Evolutionary conservation across 2,797 vertebrate genomes (phyloP), one percentile per base, ranked within the genome.

Genomic region (Leptatherina wallacei): DNA sequence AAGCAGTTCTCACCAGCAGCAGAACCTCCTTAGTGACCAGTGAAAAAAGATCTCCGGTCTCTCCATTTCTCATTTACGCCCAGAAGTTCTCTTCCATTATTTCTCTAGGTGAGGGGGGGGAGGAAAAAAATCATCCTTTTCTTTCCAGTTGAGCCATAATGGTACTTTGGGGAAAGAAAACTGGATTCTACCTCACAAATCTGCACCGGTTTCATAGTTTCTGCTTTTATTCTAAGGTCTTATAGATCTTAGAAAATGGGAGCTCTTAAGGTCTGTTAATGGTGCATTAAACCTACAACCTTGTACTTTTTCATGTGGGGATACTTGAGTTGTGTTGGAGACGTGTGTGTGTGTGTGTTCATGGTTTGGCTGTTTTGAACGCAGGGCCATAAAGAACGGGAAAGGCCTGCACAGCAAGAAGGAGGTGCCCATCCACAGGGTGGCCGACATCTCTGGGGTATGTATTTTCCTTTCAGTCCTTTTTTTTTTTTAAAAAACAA

Each of bases 381-480:
- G 49, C 84, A 99, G 97, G 91, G 98, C 98, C 36, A 96, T 98
- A 90, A 99, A 99, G 93, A 99, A 99, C 1, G 96, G 96, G 32
- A 99, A 99, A 90, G 98, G 98, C 35, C 91, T 98, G 78, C 97
- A 99, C 93, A 99, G 98, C 95, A 99, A 99, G 94, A 99, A 98
- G 93, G 98, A 99, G 89, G 95, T 98, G 73, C 97, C 98, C 0
- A 99, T 99, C 80, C 98, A 99, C 93, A 94, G 97, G 74, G 97
- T 99, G 13, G 97, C 97, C 24, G 98, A 99, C 82, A 98, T 99
- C 86, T 99, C 98, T 9, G 97, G 98, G 92, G 98, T 99, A 92
- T 93, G 98, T 91, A 33, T 14, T 55, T 8, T 77, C 27, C 33
- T 16, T n/a, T 7, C 30, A 6, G 2, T 29, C 8, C 3, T 10